phyloP scores from a whole-genome alignment of 2,113 vertebrate species.

The Macrotus californicus region DNA sequence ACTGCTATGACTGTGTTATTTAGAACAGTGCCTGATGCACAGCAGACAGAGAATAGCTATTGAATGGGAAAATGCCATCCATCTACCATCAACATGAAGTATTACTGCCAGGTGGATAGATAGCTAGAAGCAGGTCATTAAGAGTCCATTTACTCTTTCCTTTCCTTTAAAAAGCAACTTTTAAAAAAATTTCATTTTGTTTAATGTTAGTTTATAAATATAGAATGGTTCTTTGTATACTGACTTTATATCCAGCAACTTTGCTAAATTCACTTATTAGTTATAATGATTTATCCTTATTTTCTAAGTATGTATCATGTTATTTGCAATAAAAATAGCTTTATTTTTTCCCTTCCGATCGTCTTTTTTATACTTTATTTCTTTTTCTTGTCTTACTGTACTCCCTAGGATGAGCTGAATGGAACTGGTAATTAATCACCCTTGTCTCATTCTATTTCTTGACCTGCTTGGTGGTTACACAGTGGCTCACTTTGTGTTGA shows the following conservation, averaged over 20 bases:
- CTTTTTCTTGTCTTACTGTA: background rate
- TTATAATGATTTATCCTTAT: background rate
- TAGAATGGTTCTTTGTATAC: background rate
- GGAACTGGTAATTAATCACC: background rate
- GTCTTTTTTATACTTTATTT: background rate
- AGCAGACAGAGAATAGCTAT: background rate
- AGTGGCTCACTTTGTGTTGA: background rate
- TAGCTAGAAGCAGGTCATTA: background rate
- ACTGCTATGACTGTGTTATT: background rate
- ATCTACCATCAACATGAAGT: background rate
- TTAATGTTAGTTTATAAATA: background rate
- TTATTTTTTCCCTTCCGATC: background rate
- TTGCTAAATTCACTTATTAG: background rate
- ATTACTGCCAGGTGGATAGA: background rate
- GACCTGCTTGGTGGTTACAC: background rate
- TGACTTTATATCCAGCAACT: background rate
- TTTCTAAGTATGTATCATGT: background rate
- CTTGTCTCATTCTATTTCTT: background rate
- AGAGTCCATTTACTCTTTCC: background rate
- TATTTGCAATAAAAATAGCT: background rate
- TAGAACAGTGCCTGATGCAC: background rate
- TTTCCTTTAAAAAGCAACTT: conserved; percentile 1
- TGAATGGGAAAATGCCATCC: background rate
- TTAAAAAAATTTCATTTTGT: background rate
- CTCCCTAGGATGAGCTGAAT: background rate